phyloP scores from a whole-genome alignment of 2,797 vertebrate genomes.

The Malacoctenus gilli region DNA sequence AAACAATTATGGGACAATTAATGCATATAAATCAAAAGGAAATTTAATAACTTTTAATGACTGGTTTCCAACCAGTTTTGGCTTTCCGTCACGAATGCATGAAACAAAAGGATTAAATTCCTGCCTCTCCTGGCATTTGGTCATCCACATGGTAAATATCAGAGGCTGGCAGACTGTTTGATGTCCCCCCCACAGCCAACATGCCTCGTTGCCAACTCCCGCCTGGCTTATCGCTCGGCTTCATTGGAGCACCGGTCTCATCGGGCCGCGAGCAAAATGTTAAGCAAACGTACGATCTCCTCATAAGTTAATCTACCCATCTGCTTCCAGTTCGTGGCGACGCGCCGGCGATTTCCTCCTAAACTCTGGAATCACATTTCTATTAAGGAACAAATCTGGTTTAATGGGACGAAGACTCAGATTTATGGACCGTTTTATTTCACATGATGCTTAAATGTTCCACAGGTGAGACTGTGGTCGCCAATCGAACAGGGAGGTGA shows the following conservation, averaged over 20 bases:
- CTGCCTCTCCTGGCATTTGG: constrained; percentile 33
- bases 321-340: constrained; percentile 9
- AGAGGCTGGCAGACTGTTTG: constrained; percentile 30
- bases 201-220: constrained; percentile 12
- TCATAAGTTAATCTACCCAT: constrained; percentile 10
- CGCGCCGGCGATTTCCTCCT: neutral
- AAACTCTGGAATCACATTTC: neutral
- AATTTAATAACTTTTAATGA: too few species aligned
- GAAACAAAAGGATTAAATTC: constrained; percentile 4
- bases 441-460: too few species aligned
- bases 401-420: neutral
- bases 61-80: constrained; percentile 2
- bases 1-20: too few species aligned
- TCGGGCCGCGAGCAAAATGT: constrained; percentile 26
- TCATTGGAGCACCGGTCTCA: constrained; percentile 18
- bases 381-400: constrained; percentile 1
- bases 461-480: neutral
- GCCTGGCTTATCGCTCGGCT: constrained; percentile 4
- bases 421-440: neutral
- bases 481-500: neutral
- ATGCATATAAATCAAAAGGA: too few species aligned
- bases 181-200: constrained; percentile 12
- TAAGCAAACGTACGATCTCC: constrained; percentile 13
- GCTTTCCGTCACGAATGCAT: neutral
- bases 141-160: constrained; percentile 34